Evolutionary conservation across 2,113 vertebrate species (phyloP).

Genomic region (Reinhardtius hippoglossoides): DNA sequence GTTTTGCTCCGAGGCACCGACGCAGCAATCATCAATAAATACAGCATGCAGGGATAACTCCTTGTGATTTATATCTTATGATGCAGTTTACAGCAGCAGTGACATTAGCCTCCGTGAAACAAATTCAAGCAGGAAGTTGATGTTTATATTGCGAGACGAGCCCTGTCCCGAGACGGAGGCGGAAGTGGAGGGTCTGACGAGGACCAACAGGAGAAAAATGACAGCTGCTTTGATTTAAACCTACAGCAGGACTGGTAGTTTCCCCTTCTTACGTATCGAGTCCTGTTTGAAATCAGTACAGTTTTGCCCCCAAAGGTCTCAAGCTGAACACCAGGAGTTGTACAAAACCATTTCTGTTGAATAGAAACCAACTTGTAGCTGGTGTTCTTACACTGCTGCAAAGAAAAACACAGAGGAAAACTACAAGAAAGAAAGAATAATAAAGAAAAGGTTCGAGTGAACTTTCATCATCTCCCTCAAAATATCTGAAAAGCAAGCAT

Average conservation of each 20-base stretch:
- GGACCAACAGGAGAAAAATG: constrained; percentile 37
- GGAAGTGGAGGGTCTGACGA: constrained; percentile 33
- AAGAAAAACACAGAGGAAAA: too few relatives aligned
- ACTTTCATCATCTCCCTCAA: not conserved
- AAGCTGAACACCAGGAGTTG: too few relatives aligned
- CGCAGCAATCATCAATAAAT: constrained; percentile 31
- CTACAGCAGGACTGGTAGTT: constrained; percentile 1
- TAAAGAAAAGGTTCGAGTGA: not conserved
- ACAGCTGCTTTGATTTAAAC: constrained; percentile 47
- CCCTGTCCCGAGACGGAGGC: constrained; percentile 13
- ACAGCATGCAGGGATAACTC: constrained; percentile 8
- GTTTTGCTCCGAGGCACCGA: constrained; percentile 22
- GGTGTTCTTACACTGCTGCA: not conserved
- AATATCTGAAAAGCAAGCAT: not conserved
- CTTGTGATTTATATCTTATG: constrained; percentile 9
- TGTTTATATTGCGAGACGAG: constrained; percentile 68
- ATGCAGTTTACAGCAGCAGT: not conserved
- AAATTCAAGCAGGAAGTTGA: constrained; percentile 63
- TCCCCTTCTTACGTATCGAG: not conserved
- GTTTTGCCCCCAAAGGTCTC: not conserved
- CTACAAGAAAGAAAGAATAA: too few relatives aligned
- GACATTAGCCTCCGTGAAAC: constrained; percentile 36
- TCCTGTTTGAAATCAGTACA: constrained; percentile 11
- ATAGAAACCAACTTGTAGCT: constrained; percentile 19
- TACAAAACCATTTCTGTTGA: not conserved